Percentiles rank a stretch among this genome's conserved stretches.
Evolutionary conservation across 2,888 invertebrate genomes (phyloP).

Genomic region (Agapetus fuscipes): DNA sequence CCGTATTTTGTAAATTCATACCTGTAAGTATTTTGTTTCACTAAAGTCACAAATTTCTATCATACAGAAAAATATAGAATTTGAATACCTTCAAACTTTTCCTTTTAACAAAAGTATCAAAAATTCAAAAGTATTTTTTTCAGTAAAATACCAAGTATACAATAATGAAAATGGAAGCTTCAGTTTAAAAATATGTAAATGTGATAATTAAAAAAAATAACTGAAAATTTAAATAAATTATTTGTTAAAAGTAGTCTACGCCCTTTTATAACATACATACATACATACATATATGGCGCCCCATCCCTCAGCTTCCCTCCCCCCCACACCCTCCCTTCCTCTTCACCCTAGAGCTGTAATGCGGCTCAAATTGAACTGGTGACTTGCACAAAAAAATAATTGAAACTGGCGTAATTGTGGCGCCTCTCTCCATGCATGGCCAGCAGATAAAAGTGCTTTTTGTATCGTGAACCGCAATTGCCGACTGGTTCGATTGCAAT

Average conservation of each 20-base stretch:
- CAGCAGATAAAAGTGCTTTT: background rate
- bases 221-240: too few species aligned
- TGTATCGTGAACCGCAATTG: background rate
- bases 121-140: background rate
- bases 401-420: slow-evolving; percentile 19
- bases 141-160: too few species aligned
- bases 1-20: too few species aligned
- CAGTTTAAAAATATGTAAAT: background rate
- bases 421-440: slow-evolving; percentile 5
- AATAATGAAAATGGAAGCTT: too few species aligned
- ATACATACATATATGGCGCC: background rate
- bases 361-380: slow-evolving; percentile 19
- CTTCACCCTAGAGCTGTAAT: slow-evolving; percentile 9
- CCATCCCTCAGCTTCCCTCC: background rate
- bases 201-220: background rate
- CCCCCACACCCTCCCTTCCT: background rate
- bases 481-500: background rate
- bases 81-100: too few species aligned
- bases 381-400: slow-evolving; percentile 22
- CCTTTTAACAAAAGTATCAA: too few species aligned
- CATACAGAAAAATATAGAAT: too few species aligned
- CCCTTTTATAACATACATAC: background rate
- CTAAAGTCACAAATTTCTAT: too few species aligned
- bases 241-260: too few species aligned
- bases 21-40: too few species aligned